phyloP scores from a whole-genome alignment of 2,888 invertebrate genomes.

The Thecophora atra region DNA sequence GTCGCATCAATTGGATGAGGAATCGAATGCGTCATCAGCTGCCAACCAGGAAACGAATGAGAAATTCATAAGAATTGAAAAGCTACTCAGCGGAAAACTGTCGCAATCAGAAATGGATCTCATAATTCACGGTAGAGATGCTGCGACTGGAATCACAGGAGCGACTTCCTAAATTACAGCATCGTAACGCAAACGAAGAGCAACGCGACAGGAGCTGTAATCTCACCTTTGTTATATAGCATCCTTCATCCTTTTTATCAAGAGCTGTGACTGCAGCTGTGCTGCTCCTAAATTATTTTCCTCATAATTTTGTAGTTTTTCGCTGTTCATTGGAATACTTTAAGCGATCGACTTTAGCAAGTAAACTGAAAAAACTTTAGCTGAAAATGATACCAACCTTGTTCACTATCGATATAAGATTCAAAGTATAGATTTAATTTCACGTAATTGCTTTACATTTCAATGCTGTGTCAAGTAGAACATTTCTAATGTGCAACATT shows the following conservation, averaged over 20 bases:
- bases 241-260: neutral
- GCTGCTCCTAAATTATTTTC: conserved; percentile 9
- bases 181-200: neutral
- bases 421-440: too few relatives aligned
- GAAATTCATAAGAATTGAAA: conserved; percentile 58
- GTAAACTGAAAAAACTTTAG: neutral
- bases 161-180: neutral
- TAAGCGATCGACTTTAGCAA: too few relatives aligned
- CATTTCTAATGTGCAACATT: too few relatives aligned
- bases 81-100: conserved; percentile 56
- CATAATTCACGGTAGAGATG: conserved; percentile 59
- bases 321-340: neutral
- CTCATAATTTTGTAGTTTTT: neutral
- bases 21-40: conserved; percentile 40
- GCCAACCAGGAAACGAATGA: conserved; percentile 54
- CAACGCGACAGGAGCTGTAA: too few relatives aligned
- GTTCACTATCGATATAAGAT: conserved; percentile 12
- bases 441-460: too few relatives aligned
- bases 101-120: conserved; percentile 64
- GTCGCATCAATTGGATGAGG: conserved; percentile 36
- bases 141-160: conserved; percentile 57
- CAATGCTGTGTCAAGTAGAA: too few relatives aligned
- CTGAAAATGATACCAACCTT: neutral
- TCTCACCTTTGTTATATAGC: too few relatives aligned
- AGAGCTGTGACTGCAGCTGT: conserved; percentile 15